A percentile compares a stretch with the other conserved stretches of the same genome.
Evolutionary conservation across 2,888 invertebrate species (phyloP).

Genomic region (Podotricha telesiphe): DNA sequence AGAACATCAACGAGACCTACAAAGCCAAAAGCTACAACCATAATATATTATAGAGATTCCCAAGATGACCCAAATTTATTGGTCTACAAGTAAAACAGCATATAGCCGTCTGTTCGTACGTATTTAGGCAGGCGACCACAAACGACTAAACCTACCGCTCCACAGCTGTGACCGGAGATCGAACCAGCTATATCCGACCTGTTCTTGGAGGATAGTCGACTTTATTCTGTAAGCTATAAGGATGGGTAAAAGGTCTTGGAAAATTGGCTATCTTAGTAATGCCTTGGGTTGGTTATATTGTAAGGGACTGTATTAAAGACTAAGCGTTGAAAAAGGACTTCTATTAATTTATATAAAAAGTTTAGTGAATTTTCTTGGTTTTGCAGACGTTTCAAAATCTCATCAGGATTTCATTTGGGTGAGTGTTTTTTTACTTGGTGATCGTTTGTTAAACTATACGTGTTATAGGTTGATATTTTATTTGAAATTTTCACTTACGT

Average conservation of each 20-base stretch:
- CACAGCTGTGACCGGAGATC: slow-evolving; percentile 61
- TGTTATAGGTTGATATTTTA: neutral
- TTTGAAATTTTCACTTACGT: neutral
- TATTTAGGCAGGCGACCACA: slow-evolving; percentile 69
- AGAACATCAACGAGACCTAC: slow-evolving; percentile 19
- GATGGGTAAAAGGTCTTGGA: neutral
- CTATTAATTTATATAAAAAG: slow-evolving; percentile 32
- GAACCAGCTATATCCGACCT: slow-evolving; percentile 30
- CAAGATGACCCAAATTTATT: slow-evolving; percentile 39
- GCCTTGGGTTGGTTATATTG: slow-evolving; percentile 41
- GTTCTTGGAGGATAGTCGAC: slow-evolving; percentile 12
- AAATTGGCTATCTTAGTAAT: slow-evolving; percentile 43
- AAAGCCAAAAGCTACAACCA: slow-evolving; percentile 24
- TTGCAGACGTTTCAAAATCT: slow-evolving; percentile 6
- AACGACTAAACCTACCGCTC: slow-evolving; percentile 64
- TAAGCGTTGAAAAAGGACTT: slow-evolving; percentile 41
- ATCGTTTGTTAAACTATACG: neutral
- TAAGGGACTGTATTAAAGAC: slow-evolving; percentile 44
- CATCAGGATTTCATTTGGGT: slow-evolving; percentile 6
- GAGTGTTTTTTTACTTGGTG: neutral
- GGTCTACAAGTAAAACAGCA: slow-evolving; percentile 34
- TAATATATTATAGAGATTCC: slow-evolving; percentile 34
- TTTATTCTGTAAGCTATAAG: slow-evolving; percentile 19
- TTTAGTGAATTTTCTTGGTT: slow-evolving; percentile 10
- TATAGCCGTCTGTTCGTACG: slow-evolving; percentile 48